These are phyloP conservation scores for Chaetura pelagica DNA, from an alignment of 2,113 vertebrate genomes.

Conservation along the genomic window DNA sequence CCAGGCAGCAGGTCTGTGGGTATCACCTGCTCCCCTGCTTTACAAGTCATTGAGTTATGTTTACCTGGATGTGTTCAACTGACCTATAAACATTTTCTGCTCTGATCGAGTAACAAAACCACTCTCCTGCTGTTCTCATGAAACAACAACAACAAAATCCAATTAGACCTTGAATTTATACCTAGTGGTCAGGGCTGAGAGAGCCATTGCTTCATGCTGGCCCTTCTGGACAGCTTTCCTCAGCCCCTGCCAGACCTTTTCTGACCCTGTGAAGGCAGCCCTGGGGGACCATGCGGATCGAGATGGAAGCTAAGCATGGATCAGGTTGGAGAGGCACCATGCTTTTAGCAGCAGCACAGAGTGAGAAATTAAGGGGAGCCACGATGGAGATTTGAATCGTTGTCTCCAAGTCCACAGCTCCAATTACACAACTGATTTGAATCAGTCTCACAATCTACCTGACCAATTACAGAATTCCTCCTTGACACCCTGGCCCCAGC, in stretches of 20 bases:
- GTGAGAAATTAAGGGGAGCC: neutral
- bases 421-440: neutral
- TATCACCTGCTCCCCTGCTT: neutral
- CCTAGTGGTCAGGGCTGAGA: neutral
- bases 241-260: neutral
- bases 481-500: neutral
- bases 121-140: neutral
- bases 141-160: neutral
- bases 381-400: neutral
- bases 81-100: neutral
- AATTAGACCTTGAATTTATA: neutral
- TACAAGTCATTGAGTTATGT: neutral
- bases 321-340: neutral
- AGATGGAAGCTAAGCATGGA: accelerated
- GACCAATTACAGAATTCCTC: neutral
- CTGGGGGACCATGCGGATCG: accelerated
- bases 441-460: neutral
- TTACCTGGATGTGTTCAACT: neutral
- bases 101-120: neutral
- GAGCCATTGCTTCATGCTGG: neutral
- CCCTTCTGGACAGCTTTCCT: neutral
- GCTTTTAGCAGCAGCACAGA: neutral
- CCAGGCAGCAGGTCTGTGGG: neutral
- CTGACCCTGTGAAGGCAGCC: neutral
- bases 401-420: neutral